A percentile compares a stretch with the other conserved stretches of the same genome.
These are phyloP conservation scores for Megathymus violae DNA, from an alignment of 1,140 invertebrate genomes.

Conservation along the genomic window DNA sequence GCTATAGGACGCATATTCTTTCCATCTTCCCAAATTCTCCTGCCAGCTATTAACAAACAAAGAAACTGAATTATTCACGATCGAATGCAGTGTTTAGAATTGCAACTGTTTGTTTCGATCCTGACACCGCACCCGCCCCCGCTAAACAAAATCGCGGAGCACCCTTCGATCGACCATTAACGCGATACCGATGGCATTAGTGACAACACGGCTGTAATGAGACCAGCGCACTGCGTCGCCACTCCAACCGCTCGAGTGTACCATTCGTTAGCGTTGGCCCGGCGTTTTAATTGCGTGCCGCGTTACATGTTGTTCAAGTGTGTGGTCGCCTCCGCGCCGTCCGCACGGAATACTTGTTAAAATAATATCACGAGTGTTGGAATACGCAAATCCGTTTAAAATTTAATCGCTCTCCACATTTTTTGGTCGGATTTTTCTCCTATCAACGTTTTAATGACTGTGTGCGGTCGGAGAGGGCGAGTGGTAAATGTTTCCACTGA, in stretches of 20 bases:
- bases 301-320: constrained; percentile 35
- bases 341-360: constrained; percentile 17
- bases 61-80: neutral
- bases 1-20: no score
- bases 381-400: constrained; percentile 24
- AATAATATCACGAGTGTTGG: constrained; percentile 22
- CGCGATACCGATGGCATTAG: constrained; percentile 14
- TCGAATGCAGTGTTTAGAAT: neutral
- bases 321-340: constrained; percentile 21
- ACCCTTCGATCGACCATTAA: constrained; percentile 23
- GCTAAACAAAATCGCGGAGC: constrained; percentile 14
- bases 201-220: constrained; percentile 16
- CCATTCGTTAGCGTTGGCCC: constrained; percentile 45
- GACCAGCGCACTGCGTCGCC: constrained; percentile 27
- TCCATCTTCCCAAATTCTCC: no score
- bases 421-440: constrained; percentile 20
- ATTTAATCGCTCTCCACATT: constrained; percentile 25
- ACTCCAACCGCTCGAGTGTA: constrained; percentile 37
- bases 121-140: neutral
- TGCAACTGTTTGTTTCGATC: neutral
- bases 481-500: constrained; percentile 17
- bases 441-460: constrained; percentile 21
- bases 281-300: constrained; percentile 45
- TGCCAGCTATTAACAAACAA: no score
- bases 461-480: neutral